Percentiles rank a stretch among this genome's conserved stretches.
These are phyloP conservation scores for Tokudaia muenninki DNA, from an alignment of 2,797 vertebrate genomes.

Conservation along the genomic window DNA sequence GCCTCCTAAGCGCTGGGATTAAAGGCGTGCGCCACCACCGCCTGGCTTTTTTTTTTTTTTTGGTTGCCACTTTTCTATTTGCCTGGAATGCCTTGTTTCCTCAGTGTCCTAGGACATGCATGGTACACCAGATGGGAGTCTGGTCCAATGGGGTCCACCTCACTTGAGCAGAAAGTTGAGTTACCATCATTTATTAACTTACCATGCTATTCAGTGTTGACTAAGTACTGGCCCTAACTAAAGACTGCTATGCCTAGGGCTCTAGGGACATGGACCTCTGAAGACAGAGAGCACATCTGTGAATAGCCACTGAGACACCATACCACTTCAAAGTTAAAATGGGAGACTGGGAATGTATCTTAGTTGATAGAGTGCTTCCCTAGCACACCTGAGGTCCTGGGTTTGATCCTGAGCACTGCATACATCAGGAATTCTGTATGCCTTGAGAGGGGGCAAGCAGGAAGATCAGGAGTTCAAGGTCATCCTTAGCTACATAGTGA, in stretches of 20 bases:
- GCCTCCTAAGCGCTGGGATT: no score
- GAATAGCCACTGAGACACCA: background rate
- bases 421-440: background rate
- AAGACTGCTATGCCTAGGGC: background rate
- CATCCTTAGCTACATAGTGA: background rate
- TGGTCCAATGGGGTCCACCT: background rate
- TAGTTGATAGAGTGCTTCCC: background rate
- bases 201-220: background rate
- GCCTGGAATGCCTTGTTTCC: background rate
- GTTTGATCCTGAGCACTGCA: background rate
- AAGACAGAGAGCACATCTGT: constrained; percentile 33
- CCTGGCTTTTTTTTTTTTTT: no score
- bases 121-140: background rate
- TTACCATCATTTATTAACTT: constrained; percentile 21
- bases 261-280: background rate
- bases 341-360: background rate
- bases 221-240: background rate
- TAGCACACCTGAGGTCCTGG: background rate
- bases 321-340: constrained; percentile 62
- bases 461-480: background rate
- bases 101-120: background rate
- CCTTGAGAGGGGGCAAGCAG: background rate
- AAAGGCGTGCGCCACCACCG: no score
- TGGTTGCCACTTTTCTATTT: background rate
- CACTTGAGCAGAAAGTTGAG: background rate